Evolutionary conservation across 2,888 invertebrate species (phyloP).

Genomic region (Tachina lurida): DNA sequence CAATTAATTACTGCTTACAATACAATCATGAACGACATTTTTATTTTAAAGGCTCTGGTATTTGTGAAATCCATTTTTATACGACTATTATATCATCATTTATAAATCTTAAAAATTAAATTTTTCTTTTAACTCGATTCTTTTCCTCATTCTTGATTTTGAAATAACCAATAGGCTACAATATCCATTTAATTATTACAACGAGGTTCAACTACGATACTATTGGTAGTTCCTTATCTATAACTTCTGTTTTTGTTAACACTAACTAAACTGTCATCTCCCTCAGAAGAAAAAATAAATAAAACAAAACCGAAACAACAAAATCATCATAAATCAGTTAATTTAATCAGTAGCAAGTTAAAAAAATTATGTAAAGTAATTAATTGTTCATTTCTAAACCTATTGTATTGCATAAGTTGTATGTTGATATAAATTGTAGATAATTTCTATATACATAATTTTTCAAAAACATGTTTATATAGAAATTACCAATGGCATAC

Average conservation of each 20-base stretch:
- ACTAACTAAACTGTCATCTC: background rate
- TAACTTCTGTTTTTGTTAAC: constrained; percentile 10
- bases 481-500: too few species aligned
- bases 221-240: constrained; percentile 60
- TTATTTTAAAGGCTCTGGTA: background rate
- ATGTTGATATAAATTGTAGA: too few species aligned
- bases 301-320: constrained; percentile 40
- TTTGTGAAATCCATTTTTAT: background rate
- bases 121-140: constrained; percentile 38
- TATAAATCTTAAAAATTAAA: background rate
- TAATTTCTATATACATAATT: too few species aligned
- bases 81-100: background rate
- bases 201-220: constrained; percentile 75
- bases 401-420: background rate
- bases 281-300: constrained; percentile 1
- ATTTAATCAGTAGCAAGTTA: constrained; percentile 7
- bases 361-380: background rate
- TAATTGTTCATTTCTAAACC: background rate
- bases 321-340: constrained; percentile 48
- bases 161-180: constrained; percentile 76
- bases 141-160: constrained; percentile 12
- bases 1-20: too few species aligned
- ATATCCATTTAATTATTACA: constrained; percentile 83
- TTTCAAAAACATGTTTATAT: too few species aligned
- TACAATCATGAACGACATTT: background rate